These are phyloP conservation scores for Stigmatopora nigra DNA, from an alignment of 2,113 vertebrate species.

Conservation along the genomic window DNA sequence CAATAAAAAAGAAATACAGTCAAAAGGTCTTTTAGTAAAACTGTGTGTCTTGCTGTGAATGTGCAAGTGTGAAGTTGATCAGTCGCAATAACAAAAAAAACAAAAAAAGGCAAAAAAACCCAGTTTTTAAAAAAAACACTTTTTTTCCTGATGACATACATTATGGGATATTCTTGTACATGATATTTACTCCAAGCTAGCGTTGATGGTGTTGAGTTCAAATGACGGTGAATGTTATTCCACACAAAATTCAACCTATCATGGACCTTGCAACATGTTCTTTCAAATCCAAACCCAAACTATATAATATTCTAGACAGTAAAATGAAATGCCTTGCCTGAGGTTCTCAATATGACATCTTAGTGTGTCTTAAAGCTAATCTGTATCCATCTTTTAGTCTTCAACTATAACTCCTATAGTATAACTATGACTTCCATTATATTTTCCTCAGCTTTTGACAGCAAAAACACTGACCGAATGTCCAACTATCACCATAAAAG, in stretches of 20 bases:
- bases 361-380: constrained; percentile 1
- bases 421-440: not conserved
- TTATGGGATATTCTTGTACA: not conserved
- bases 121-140: no score
- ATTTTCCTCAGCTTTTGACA: constrained; percentile 6
- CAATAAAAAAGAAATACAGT: constrained; percentile 2
- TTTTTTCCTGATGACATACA: no score
- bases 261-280: not conserved
- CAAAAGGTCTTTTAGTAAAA: not conserved
- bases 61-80: not conserved
- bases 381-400: constrained; percentile 11
- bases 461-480: constrained; percentile 24
- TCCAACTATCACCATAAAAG: constrained; percentile 37
- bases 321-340: not conserved
- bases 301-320: not conserved
- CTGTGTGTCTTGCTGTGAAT: not conserved
- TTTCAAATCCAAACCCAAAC: not conserved
- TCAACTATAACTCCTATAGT: constrained; percentile 16
- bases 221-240: not conserved
- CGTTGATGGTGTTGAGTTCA: no score
- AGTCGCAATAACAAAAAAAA: not conserved
- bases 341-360: not conserved
- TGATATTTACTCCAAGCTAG: not conserved
- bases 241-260: not conserved
- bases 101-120: no score